Evolutionary conservation across 2,888 invertebrate genomes (phyloP).

Genomic region (Euzophera pinguis): DNA sequence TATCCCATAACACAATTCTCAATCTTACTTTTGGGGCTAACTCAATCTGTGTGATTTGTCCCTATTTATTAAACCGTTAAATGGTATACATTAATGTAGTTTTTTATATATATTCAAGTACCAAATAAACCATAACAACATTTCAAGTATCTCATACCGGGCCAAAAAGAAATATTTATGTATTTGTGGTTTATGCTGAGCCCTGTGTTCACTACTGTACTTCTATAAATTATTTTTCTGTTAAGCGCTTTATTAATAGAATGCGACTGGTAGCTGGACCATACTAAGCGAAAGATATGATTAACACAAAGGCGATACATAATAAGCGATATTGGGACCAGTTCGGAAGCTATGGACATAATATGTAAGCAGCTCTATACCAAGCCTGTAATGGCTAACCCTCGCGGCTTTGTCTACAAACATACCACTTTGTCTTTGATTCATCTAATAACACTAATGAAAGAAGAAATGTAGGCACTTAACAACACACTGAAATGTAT

Average conservation of each 20-base stretch:
- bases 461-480: not conserved
- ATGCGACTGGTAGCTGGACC: slow-evolving; percentile 70
- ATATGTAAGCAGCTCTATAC: slow-evolving; percentile 60
- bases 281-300: slow-evolving; percentile 74
- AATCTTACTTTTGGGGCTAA: too few relatives aligned
- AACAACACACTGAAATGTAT: too few relatives aligned
- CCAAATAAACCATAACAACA: too few relatives aligned
- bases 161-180: too few relatives aligned
- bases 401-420: slow-evolving; percentile 35
- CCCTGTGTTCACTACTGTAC: not conserved
- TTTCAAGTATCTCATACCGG: too few relatives aligned
- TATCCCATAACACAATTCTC: too few relatives aligned
- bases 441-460: slow-evolving; percentile 15
- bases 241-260: slow-evolving; percentile 71
- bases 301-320: slow-evolving; percentile 76
- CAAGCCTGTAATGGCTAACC: slow-evolving; percentile 59
- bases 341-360: slow-evolving; percentile 63
- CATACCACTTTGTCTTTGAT: slow-evolving; percentile 37
- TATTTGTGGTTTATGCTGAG: too few relatives aligned
- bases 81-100: too few relatives aligned
- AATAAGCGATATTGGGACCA: slow-evolving; percentile 76
- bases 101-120: too few relatives aligned
- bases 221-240: not conserved
- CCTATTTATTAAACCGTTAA: too few relatives aligned
- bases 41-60: too few relatives aligned